phyloP scores from a whole-genome alignment of 2,888 invertebrate species.

The Xylota segnis region DNA sequence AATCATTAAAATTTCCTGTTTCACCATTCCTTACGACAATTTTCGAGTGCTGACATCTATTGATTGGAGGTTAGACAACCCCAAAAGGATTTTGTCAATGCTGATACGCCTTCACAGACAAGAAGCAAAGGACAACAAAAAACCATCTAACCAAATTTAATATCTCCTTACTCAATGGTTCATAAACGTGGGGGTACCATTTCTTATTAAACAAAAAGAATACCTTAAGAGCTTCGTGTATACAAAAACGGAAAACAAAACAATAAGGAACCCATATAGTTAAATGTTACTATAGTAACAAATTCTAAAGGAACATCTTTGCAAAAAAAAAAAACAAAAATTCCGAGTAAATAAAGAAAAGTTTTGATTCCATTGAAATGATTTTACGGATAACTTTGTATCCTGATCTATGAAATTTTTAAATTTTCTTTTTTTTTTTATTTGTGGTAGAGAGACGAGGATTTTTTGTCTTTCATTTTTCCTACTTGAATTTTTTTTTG shows the following conservation, averaged over 20 bases:
- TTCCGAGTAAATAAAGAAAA: slow-evolving; percentile 2
- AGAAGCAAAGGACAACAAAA: too few relatives aligned
- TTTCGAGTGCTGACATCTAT: too few relatives aligned
- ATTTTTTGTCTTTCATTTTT: not conserved
- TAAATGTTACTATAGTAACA: not conserved
- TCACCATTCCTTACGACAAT: too few relatives aligned
- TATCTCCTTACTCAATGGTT: too few relatives aligned
- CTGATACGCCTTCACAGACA: too few relatives aligned
- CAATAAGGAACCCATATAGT: not conserved
- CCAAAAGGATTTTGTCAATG: too few relatives aligned
- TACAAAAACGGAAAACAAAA: not conserved
- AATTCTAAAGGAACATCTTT: slow-evolving; percentile 6
- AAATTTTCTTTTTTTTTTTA: not conserved
- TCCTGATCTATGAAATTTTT: slow-evolving; percentile 6
- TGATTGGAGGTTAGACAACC: too few relatives aligned
- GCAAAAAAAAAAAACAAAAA: not conserved
- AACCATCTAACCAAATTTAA: too few relatives aligned
- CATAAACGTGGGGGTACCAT: not conserved
- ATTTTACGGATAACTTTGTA: slow-evolving; percentile 30
- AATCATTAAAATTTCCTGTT: too few relatives aligned
- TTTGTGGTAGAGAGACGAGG: slow-evolving; percentile 4
- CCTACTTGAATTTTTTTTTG: not conserved
- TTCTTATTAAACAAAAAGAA: not conserved
- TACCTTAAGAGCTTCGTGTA: not conserved
- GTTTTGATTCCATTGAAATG: slow-evolving; percentile 23